Evolutionary conservation across 2,888 invertebrate genomes (phyloP), one percentile per base, ranked within the genome.

Genomic region (Chrysopilus asiliformis): DNA sequence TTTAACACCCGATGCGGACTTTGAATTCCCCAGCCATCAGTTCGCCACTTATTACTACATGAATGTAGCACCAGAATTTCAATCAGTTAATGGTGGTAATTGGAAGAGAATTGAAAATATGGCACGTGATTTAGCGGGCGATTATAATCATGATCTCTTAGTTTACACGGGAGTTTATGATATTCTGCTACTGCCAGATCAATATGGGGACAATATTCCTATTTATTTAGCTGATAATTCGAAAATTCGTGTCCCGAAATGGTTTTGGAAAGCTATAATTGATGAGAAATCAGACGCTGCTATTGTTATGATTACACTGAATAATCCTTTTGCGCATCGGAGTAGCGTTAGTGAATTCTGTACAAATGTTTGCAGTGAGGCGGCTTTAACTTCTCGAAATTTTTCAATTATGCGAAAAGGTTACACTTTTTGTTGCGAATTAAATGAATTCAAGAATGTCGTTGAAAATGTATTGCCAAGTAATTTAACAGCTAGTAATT

Each of bases 1-100:
- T 47, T 51, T 70, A 32, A 53, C 68, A 4, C 68, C 70, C 6
- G 66, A 66, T 49, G 68, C 63, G 4, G 71, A 71, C 53, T 68
- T 68, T 49, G 49, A 68, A 27, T 60, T 64, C 41, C 56, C 58
- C 5, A 56, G 62, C 34, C 60, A 62, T 44, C 67, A 69, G 46
- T 57, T 58, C 37, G 53, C 65, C 2, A 68, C 68, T 2, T 70
- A 67, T 47, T 70, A 60, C 47, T 71, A 65, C 50, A 51, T 66
- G 19, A 71, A 71, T 45, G 58, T 54, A 2, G 60, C 58, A 10
- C 70, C 70, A 0, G 67, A 70, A 47, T 71, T 67, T 66, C 65
- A 65, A 48, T 47, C 47, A 7, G 57, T 70, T 26, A 70, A 69
- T 45, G 60, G 52, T 12, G 68, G 67, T 19, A 69, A 69, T 47